phyloP scores from a whole-genome alignment of 2,888 invertebrate species.

The Marronus borbonicus region DNA sequence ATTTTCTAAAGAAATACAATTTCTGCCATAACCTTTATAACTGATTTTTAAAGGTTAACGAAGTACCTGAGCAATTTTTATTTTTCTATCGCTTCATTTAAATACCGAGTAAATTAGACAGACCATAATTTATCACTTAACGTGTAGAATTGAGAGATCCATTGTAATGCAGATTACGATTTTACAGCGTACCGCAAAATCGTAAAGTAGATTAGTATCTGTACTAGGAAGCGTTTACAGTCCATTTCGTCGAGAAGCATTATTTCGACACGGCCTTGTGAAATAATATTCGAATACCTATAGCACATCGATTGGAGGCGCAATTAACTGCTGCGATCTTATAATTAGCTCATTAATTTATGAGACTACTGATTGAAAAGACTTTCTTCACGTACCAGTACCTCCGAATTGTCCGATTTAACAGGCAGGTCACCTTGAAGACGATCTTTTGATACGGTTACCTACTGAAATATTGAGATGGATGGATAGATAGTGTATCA shows the following conservation, averaged over 20 bases:
- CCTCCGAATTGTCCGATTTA: conserved; percentile 23
- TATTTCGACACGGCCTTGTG: conserved; percentile 23
- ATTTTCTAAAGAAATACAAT: too few species aligned
- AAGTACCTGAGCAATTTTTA: too few species aligned
- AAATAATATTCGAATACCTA: background rate
- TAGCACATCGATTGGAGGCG: background rate
- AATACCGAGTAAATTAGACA: too few species aligned
- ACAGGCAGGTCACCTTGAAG: conserved; percentile 32
- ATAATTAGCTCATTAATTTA: conserved; percentile 27
- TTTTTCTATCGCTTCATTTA: too few species aligned
- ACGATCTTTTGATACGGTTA: conserved; percentile 36
- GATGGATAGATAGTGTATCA: conserved; percentile 1
- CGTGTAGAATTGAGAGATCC: too few species aligned
- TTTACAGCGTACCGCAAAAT: background rate
- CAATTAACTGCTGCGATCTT: conserved; percentile 12
- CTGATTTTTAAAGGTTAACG: too few species aligned
- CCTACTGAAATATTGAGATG: conserved; percentile 2
- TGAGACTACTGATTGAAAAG: conserved; percentile 19
- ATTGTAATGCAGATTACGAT: background rate
- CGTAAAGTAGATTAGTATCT: background rate
- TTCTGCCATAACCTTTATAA: too few species aligned
- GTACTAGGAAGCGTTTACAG: background rate
- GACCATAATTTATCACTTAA: too few species aligned
- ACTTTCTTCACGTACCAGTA: conserved; percentile 16
- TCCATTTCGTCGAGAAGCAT: background rate